Conservation (phyloP, 2,797 vertebrate species). For the Taeniopygia guttata region DNA sequence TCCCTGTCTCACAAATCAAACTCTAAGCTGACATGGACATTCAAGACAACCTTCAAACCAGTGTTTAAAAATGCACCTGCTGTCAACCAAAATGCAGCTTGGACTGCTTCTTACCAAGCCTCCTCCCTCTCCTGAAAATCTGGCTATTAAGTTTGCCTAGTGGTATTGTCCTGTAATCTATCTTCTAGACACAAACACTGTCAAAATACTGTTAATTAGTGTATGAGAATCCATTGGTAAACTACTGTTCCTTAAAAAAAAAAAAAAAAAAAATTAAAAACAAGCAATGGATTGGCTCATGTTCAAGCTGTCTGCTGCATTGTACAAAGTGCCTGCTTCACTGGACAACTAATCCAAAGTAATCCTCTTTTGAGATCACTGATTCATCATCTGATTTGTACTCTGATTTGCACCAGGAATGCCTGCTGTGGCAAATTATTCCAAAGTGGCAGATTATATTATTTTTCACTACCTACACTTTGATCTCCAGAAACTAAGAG, state of each 20-base stretch:
- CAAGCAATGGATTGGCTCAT: background rate
- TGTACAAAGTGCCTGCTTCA: conserved; percentile 39
- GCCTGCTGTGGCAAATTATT: conserved; percentile 21
- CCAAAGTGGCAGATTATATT: conserved; percentile 10
- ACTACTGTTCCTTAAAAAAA: background rate
- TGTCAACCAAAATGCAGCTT: background rate
- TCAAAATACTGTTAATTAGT: background rate
- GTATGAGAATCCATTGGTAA: background rate
- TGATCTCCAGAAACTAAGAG: background rate
- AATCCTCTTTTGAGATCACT: conserved; percentile 49
- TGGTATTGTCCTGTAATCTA: background rate
- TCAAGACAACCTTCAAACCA: background rate
- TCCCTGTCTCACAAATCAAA: background rate
- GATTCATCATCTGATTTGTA: conserved; percentile 14
- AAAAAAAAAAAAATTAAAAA: background rate
- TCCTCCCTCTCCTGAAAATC: background rate
- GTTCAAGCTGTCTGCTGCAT: background rate
- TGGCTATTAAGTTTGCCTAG: background rate
- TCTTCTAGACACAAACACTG: background rate
- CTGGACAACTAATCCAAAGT: conserved; percentile 41
- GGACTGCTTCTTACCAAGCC: background rate
- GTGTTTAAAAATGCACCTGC: background rate
- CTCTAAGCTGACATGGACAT: background rate
- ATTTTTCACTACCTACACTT: background rate
- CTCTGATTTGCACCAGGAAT: conserved; percentile 21